Base-by-base conservation (phyloP, 2,888 invertebrate species). In the Mechanitis mazaeus region DNA sequence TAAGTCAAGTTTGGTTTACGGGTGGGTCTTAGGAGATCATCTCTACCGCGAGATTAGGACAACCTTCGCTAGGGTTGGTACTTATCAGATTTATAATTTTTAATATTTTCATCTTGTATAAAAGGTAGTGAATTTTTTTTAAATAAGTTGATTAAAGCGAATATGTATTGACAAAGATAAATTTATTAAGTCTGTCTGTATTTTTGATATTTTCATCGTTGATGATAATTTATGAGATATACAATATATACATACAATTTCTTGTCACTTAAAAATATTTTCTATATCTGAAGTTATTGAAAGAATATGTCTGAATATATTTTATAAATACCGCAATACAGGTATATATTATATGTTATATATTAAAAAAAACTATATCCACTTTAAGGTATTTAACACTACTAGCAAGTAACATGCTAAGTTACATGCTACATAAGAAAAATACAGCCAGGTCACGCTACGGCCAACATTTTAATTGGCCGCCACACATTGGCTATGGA, bases 41-140 rank as follows among this genome's bases (percentile, higher is more conserved):
- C 79, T 71, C 70, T 72, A 80, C 70, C 71, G 64, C 65, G 72
- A 80, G 81, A 81, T 83, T 80, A 80, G 70, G 64, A 64, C 70
- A 68, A 72, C 70, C 68, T 62, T 35, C 67, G 58, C 64, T 59
- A 64, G 65, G 65, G 63, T 54, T 67, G 64, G 4, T 42, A 56
- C 54, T 45, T 33, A 33, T 47, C 7, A 31, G 6, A 50, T 31
- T 31, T 20, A 20, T 20, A 20, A 20, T 20, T 20, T 20, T 20
- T 1, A 20, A 50, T 31, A 50, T 50, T 31, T 31, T 28, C 9
- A 2, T 31, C n/a, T 6, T 31, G 12, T 50, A 50, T 31, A 6
- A n/a, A 4, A 47, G 20, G 3, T 20, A 2, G 28, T n/a, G 20
- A 6, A 20, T 47, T 47, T 4, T 47, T 1, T 3, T 20, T 0